Base-by-base conservation (phyloP, 2,797 vertebrate genomes). In the Anguilla marmorata region DNA sequence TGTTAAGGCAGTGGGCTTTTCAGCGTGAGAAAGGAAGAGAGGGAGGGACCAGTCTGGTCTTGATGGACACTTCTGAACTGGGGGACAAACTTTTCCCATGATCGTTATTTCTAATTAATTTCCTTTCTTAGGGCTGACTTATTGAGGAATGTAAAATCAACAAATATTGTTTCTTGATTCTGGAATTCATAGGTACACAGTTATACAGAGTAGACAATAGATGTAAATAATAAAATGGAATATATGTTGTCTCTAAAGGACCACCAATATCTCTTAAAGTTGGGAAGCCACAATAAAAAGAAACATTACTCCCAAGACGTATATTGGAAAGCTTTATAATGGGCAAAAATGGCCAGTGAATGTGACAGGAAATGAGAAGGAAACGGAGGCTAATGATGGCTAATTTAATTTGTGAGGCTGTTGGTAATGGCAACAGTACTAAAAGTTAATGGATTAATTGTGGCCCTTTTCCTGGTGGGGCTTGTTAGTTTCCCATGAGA, bases 21-120 rank as follows among this genome's bases (percentile, higher is more conserved):
- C 91, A 92, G 85, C 92, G 93, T 95, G 94, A 95, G 94, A 95
- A 95, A 94, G 93, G 93, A 91, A 90, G 91, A 90, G 86, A 83
- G 45, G 16, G 85, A 85, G 90, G 82, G 60, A 37, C 87, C 92
- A 92, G 88, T 86, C 91, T 89, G 89, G 90, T 90, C 88, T 94
- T 94, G 90, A 94, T 93, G 95, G 93, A 92, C 93, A 92, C 90
- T 91, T 92, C 90, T 95, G 93, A 94, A 95, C 93, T 94, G 93
- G 50, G 87, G 93, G 94, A 92, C 41, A 82, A 48, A 91, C 41
- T 88, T 88, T 88, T 88, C 87, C 87, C 87, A 88, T 85, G 87
- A 88, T 88, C 50, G 84, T 91, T 88, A 89, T 24, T 92, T 90
- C 74, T 58, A 66, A 90, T 89, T 88, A 92, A 91, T 27, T 87